These are phyloP conservation scores for Cryptocephalus primarius DNA, from an alignment of 2,888 invertebrate genomes.

Conservation along the genomic window DNA sequence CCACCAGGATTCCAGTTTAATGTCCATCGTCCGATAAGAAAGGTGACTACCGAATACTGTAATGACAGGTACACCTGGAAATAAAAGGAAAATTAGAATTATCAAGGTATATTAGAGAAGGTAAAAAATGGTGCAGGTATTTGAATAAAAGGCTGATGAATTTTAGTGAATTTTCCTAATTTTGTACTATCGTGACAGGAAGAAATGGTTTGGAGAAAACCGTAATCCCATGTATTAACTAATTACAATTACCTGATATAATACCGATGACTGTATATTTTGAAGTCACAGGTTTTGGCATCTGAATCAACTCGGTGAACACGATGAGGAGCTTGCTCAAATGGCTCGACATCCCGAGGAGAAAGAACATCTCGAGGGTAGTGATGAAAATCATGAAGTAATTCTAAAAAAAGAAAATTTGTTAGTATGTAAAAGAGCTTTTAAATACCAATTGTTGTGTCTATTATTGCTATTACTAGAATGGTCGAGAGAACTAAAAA, in stretches of 20 bases:
- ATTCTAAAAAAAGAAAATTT: constrained; percentile 37
- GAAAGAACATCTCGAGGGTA: constrained; percentile 51
- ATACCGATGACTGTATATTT: constrained; percentile 56
- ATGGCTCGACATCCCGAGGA: constrained; percentile 58
- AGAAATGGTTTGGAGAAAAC: no score
- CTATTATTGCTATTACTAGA: no score
- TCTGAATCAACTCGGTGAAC: constrained; percentile 56
- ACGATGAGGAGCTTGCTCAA: constrained; percentile 60
- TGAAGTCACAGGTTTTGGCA: constrained; percentile 41
- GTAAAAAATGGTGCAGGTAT: neutral
- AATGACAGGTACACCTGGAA: constrained; percentile 51
- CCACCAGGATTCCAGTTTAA: constrained; percentile 54
- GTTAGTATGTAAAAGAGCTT: no score
- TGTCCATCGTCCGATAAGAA: constrained; percentile 51
- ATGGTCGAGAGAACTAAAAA: no score
- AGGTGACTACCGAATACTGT: constrained; percentile 56
- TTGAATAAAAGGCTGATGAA: neutral
- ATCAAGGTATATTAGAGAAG: neutral
- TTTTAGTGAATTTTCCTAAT: no score
- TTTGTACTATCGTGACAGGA: no score
- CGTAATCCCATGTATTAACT: no score
- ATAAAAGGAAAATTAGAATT: neutral
- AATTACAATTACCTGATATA: constrained; percentile 39
- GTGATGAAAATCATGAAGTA: constrained; percentile 49
- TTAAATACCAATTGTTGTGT: no score